Evolutionary conservation across 2,888 invertebrate genomes (phyloP), one percentile per base, ranked within the genome.

Genomic region (Platerodrilus igneus): DNA sequence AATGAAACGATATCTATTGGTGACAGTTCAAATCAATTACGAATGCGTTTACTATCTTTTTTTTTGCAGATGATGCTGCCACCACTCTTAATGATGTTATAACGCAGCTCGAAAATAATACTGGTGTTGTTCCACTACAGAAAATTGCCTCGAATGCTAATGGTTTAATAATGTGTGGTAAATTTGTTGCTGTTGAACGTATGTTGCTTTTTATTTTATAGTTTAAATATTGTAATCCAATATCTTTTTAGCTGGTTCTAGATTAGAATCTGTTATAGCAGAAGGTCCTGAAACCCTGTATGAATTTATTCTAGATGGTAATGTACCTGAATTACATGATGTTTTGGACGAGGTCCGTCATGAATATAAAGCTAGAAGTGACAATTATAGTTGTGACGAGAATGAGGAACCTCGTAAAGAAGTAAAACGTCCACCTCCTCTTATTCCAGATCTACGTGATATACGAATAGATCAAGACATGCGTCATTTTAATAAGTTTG

Each of bases 211-310:
- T n/a, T 23, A 1, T 13, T 15, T 21, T 14, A 16, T 13, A 11
- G 3, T 8, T 37, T 3, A 17, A 22, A 16, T n/a, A 13, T 6
- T 27, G 7, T 33, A 20, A 20, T 25, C 19, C 11, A 4, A 13
- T 18, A 17, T 32, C 26, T 15, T 47, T 62, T 66, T 59, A 77
- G 80, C 85, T 28, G 86, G 85, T 19, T 85, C 87, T 7, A 81
- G 81, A 58, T 64, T 90, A 33, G 83, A 85, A 56, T 76, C 79
- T 50, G 86, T 83, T 4, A 86, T 89, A 50, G 72, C 78, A 9
- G 85, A 86, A 56, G 89, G 89, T 4, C 80, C 83, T 8, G 77
- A 85, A 33, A 81, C 84, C 23, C 71, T 90, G 11, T 84, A 85
- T 59, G 83, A 80, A 58, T 82, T 80, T 53, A 82, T 89, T 18